phyloP scores from a whole-genome alignment of 2,797 vertebrate genomes.

The Lepilemur septentrionalis region DNA sequence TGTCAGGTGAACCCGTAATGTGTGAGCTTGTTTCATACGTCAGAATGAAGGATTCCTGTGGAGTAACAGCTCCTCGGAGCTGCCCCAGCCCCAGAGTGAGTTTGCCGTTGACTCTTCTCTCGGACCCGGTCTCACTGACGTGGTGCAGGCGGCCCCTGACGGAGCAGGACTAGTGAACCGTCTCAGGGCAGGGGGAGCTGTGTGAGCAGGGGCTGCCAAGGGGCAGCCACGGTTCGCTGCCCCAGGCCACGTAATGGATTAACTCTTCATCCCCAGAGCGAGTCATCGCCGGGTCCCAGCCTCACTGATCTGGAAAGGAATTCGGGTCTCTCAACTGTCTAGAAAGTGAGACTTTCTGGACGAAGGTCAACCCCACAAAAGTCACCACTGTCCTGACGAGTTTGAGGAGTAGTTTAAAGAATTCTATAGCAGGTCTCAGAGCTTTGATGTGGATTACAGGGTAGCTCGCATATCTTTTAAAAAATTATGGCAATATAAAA shows the following conservation, averaged over 20 bases:
- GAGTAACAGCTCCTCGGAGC: not conserved
- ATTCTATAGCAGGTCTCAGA: not conserved
- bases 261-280: not conserved
- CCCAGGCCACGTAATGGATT: not conserved
- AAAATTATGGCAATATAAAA: not conserved
- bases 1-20: not conserved
- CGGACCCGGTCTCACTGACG: not conserved
- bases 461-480: not conserved
- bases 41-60: not conserved
- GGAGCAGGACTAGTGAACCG: not conserved
- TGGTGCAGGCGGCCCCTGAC: not conserved
- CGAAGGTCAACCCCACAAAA: not conserved
- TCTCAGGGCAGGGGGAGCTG: not conserved
- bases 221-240: not conserved
- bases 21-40: not conserved
- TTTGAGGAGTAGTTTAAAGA: not conserved
- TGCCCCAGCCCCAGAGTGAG: not conserved
- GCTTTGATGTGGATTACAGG: not conserved
- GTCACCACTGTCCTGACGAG: not conserved
- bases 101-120: not conserved
- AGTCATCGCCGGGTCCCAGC: not conserved
- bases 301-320: not conserved
- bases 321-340: not conserved
- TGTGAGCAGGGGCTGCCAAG: rapidly evolving
- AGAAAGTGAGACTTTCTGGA: not conserved